A percentile compares a stretch with the other conserved stretches of the same genome.
phyloP scores from a whole-genome alignment of 1,140 invertebrate species.

The Aphelenchoides fujianensis region DNA sequence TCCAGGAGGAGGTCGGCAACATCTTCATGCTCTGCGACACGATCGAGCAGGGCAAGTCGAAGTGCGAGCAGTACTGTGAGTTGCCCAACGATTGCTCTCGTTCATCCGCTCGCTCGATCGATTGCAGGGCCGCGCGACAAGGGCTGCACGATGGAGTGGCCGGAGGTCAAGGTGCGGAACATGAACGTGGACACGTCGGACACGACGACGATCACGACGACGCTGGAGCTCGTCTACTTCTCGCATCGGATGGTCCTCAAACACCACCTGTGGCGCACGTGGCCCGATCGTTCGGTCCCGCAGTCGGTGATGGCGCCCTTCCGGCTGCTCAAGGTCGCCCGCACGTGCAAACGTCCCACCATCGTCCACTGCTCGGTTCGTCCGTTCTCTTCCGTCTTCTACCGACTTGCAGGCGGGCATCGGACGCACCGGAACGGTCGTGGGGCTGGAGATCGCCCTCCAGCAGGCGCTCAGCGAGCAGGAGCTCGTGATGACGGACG shows the following conservation, averaged over 20 bases:
- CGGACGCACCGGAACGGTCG: constrained; percentile 12
- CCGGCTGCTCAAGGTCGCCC: constrained; percentile 13
- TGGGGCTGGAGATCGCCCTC: background rate
- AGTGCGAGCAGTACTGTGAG: constrained; percentile 20
- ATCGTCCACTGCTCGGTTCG: constrained; percentile 12
- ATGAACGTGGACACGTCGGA: constrained; percentile 4
- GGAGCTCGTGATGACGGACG: background rate
- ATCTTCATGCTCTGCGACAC: constrained; percentile 46
- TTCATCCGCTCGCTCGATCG: constrained; percentile 27
- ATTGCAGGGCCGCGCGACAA: constrained; percentile 16
- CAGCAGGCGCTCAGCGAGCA: background rate
- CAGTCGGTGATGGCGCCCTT: constrained; percentile 16
- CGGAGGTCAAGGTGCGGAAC: background rate
- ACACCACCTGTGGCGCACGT: constrained; percentile 23
- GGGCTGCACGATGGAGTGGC: background rate
- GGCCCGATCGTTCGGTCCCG: constrained; percentile 1
- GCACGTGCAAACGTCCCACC: background rate
- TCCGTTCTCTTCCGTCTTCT: background rate
- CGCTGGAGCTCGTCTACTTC: background rate
- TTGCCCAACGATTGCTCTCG: background rate
- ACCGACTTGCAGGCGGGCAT: constrained; percentile 1
- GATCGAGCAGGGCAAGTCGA: constrained; percentile 35
- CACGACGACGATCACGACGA: background rate
- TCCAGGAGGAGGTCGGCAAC: constrained; percentile 42
- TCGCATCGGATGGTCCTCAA: background rate